Evolutionary conservation across 2,888 invertebrate species (phyloP).

Genomic region (Tuberolachnus salignus): DNA sequence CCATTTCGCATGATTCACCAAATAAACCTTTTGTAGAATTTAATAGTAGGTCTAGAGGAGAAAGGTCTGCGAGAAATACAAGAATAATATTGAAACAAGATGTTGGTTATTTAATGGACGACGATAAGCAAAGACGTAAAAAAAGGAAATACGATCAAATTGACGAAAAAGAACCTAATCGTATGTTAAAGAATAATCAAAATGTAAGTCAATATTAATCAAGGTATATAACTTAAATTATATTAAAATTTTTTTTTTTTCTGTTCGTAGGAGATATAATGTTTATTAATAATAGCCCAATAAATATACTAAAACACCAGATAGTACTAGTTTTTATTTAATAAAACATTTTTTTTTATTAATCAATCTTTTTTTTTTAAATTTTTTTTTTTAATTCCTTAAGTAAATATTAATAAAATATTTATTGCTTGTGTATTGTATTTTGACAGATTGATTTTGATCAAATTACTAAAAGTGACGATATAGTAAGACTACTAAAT

Average conservation of each 20-base stretch:
- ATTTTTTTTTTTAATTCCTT: no score
- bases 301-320: no score
- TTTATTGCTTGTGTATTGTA: no score
- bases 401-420: no score
- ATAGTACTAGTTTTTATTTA: no score
- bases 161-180: slow-evolving; percentile 43
- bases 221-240: not conserved
- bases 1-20: slow-evolving; percentile 7
- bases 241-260: not conserved
- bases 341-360: no score
- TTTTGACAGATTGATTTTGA: slow-evolving; percentile 41
- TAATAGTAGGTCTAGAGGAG: slow-evolving; percentile 38
- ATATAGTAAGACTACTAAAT: slow-evolving; percentile 47
- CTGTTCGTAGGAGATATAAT: slow-evolving; percentile 21
- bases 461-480: slow-evolving; percentile 52
- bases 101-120: slow-evolving; percentile 37
- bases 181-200: slow-evolving; percentile 33
- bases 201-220: slow-evolving; percentile 16
- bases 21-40: slow-evolving; percentile 39
- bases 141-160: slow-evolving; percentile 43
- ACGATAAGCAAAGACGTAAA: slow-evolving; percentile 51
- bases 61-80: slow-evolving; percentile 39
- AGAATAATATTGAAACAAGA: slow-evolving; percentile 41
- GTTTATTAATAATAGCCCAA: not conserved
- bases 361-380: no score